Base-by-base conservation (phyloP, 1,140 invertebrate genomes). In the Zaprionus taronus region DNA sequence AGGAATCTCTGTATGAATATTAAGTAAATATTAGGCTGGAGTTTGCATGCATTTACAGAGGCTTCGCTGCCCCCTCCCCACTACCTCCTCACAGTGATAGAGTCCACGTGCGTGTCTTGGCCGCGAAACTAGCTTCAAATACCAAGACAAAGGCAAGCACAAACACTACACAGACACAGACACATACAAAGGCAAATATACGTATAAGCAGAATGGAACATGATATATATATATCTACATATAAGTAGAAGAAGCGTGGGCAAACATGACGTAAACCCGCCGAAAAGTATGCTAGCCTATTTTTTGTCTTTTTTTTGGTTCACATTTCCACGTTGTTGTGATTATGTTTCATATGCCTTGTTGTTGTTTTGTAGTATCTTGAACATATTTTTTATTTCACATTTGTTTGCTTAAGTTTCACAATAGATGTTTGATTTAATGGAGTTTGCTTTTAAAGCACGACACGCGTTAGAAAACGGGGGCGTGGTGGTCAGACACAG, bases 221-320 rank as follows among this genome's bases (percentile, higher is more conserved):
- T 72, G 53, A 60, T 64, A 53, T 51, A 70, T 65, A 53, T 78
- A 70, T 72, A 38, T 41, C 26, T 71, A 71, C 20, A 11, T 57
- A 22, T 36, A 55, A 34, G 38, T 56, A 49, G 51, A 66, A 67
- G 83, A 56, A 85, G 77, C 77, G 78, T 81, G 66, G 79, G 77
- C 85, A 85, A 90, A 85, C 79, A 89, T 89, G 85, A 89, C 85
- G 85, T 89, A 90, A 89, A 89, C 85, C 81, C 49, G 22, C 72
- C 74, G 72, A 90, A 87, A 86, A 87, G 76, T 86, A 83, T 83
- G 77, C 83, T 77, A 69, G 62, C 38, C 57, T 80, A 64, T 81
- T 84, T 34, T 55, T 72, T 47, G 31, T 6, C 20, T 51, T 68
- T 55, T 67, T 57, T 34, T 34, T 34, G 31, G 11, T 34, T 34